Evolutionary conservation across 1,140 invertebrate species (phyloP), one percentile per base, ranked within the genome.

Genomic region (Archivesica marissinica): DNA sequence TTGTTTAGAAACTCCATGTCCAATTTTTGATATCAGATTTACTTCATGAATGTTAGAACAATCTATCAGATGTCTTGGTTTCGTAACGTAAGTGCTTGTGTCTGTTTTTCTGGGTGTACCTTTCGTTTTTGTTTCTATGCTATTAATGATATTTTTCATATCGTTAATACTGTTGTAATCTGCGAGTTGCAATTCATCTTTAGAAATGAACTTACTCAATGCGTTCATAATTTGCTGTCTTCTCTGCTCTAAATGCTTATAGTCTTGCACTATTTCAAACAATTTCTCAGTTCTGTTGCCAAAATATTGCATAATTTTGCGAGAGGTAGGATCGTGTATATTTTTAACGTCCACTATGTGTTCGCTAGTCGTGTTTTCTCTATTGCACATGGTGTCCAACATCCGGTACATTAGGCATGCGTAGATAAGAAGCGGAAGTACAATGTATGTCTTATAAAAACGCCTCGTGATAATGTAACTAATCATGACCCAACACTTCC

Each of bases 1-100:
- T 72, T 93, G 92, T 85, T 93, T 93, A 1, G 92, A 91, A 9
- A 92, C 91, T 1, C 92, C 92, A 78, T 91, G 91, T 13, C 92
- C 92, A 3, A 93, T 88, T 81, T 93, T 92, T 35, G 88, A 86
- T 66, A 86, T 87, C 7, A 93, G 54, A 61, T 86, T 85, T n/a
- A 93, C 89, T 13, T 83, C 30, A 56, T 92, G 86, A 25, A 93
- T 90, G 59, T 92, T 91, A 25, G 89, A 86, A 70, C 92, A 93
- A 77, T 91, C 91, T 28, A 91, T 90, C 0, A 86, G 6, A 76
- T 90, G 89, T n/a, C 50, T 50, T 25, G 88, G 74, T 30, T 83
- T 86, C 20, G 30, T 52, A 23, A 80, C 59, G 20, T 56, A 3
- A 61, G 44, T 6, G 23, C 4, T 2, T 23, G 28, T 33, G 6